Evolutionary conservation across 2,113 vertebrate species (phyloP).

Genomic region (Pantherophis guttatus): DNA sequence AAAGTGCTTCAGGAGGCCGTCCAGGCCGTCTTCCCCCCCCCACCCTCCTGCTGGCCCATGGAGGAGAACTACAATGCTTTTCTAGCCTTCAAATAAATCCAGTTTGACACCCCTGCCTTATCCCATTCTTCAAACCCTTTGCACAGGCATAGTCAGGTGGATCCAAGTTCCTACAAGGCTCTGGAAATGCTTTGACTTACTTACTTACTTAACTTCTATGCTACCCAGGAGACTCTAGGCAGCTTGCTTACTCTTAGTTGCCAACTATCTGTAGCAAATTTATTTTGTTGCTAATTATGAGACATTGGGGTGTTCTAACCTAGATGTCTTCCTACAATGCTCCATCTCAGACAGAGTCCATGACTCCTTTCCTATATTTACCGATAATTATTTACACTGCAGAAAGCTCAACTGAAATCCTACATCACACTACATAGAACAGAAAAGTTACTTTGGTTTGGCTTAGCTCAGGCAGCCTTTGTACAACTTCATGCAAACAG

Average conservation of each 20-base stretch:
- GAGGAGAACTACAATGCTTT: too few species aligned
- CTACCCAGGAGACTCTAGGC: neutral
- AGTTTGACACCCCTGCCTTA: neutral
- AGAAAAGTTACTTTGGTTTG: neutral
- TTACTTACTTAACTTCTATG: neutral
- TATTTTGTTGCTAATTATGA: neutral
- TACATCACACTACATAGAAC: neutral
- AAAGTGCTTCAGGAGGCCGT: too few species aligned
- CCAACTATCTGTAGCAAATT: neutral
- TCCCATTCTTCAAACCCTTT: neutral
- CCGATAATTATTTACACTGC: neutral
- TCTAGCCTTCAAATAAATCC: too few species aligned
- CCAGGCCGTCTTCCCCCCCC: too few species aligned
- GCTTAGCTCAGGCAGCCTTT: constrained; percentile 2
- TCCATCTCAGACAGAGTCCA: neutral
- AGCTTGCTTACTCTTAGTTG: neutral
- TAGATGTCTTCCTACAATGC: neutral
- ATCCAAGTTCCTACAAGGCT: neutral
- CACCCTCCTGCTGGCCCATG: too few species aligned
- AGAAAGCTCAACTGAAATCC: neutral
- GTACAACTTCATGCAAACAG: constrained; percentile 7
- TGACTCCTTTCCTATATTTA: neutral
- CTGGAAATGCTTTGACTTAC: neutral
- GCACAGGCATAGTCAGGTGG: neutral
- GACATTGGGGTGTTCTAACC: neutral